Percentiles rank a stretch among this genome's conserved stretches.
Evolutionary conservation across 92 coral and sea anemone species (phyloP).

Genomic region (Scolanthus callimorphus): DNA sequence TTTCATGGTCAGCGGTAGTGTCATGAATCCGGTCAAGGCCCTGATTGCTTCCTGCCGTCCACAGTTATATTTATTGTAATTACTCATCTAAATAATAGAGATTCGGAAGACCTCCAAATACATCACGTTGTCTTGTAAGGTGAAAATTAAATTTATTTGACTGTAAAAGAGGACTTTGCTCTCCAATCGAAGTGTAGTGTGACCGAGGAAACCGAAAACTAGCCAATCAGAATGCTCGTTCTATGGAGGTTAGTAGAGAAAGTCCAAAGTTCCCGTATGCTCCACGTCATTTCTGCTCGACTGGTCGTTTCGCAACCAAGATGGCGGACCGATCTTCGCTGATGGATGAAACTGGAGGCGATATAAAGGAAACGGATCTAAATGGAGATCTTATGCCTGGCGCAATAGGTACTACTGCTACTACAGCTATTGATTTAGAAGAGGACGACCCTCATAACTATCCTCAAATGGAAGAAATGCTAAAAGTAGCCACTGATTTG

Average conservation of each 20-base stretch:
- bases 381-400: constrained; percentile 93
- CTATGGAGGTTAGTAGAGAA: constrained; percentile 2
- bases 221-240: constrained; percentile 22
- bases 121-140: too few relatives aligned
- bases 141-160: too few relatives aligned
- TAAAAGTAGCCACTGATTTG: constrained; percentile 96
- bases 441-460: constrained; percentile 73
- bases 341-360: constrained; percentile 22
- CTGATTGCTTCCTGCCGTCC: too few relatives aligned
- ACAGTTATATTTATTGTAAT: too few relatives aligned
- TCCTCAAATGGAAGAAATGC: constrained; percentile 98
- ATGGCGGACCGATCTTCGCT: constrained; percentile 41
- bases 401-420: constrained; percentile 84
- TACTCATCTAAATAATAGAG: too few relatives aligned
- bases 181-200: too few relatives aligned
- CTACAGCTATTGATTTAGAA: constrained; percentile 73
- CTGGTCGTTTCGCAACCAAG: constrained; percentile 23
- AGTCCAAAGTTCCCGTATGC: constrained; percentile 51
- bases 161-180: too few relatives aligned
- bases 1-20: too few relatives aligned
- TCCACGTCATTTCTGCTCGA: constrained; percentile 47
- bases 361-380: constrained; percentile 90
- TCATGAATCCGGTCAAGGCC: too few relatives aligned
- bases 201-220: too few relatives aligned
- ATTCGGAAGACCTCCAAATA: too few relatives aligned